Base-by-base conservation (phyloP, 2,888 invertebrate species). In the Ophioninae sp. region DNA sequence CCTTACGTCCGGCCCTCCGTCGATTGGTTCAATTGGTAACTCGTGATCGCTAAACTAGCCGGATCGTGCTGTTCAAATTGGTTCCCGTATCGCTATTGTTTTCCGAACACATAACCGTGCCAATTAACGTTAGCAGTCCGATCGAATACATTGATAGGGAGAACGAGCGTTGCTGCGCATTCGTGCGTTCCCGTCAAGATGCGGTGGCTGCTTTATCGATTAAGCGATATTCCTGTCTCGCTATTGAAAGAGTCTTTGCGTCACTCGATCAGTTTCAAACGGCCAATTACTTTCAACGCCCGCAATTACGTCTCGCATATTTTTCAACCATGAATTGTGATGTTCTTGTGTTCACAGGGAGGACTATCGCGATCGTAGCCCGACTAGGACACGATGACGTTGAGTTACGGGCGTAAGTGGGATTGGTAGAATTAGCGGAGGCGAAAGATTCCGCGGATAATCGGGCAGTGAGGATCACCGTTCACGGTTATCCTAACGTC, bases 311-410 rank as follows among this genome's bases (percentile, higher is more conserved):
- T 13, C 50, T 50, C 50, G 50, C 17, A 50, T 50, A 50, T 30
- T 50, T 13, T 13, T 20, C 6, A 21, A 30, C 17, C 2, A 20
- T n/a, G 13, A 50, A 23, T 68, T 23, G 23, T 20, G 1, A 13
- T 50, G 5, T 20, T 68, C 8, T 79, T 75, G 20, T 21, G 21
- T 39, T 77, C 82, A 20, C 68, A 82, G 84, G 59, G 17, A 50
- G 59, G 1, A 65, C 59, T 21, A 72, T 57, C 21, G 75, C 37
- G 41, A 79, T 57, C 68, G 13, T 41, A 70, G 59, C 56, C n/a
- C 61, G 74, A 17, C 30, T 50, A 82, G 85, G 87, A 85, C 87
- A 88, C 87, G 88, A 91, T 90, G 89, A 88, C 88, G 90, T 88
- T 82, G 57, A 79, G 50, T 68, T 73, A 68, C 73, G 81, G 86